Conservation (phyloP, 2,888 invertebrate genomes). For the Pammene aurita region DNA sequence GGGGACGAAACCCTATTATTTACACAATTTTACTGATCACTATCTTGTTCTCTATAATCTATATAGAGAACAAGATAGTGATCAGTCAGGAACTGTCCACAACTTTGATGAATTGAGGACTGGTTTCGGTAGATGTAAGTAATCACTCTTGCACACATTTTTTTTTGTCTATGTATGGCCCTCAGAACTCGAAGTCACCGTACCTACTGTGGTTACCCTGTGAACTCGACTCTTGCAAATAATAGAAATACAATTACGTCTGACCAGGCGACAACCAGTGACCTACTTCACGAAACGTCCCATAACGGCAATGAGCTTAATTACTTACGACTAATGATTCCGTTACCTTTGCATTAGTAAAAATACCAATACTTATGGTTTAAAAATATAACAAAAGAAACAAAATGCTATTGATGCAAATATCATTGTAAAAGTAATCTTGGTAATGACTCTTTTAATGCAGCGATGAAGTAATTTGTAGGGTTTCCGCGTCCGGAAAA, state of each 20-base stretch:
- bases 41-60: too few relatives aligned
- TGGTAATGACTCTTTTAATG: conserved; percentile 18
- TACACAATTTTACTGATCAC: too few relatives aligned
- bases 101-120: too few relatives aligned
- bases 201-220: not conserved
- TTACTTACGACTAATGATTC: conserved; percentile 53
- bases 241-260: not conserved
- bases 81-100: too few relatives aligned
- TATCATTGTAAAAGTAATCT: conserved; percentile 1
- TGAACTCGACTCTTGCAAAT: not conserved
- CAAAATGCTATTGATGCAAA: conserved; percentile 21
- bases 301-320: conserved; percentile 63
- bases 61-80: too few relatives aligned
- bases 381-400: not conserved
- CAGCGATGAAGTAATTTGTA: not conserved
- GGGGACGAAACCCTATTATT: too few relatives aligned
- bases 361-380: not conserved
- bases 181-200: not conserved
- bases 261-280: conserved; percentile 45
- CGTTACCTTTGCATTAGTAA: conserved; percentile 35
- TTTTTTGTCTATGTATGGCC: too few relatives aligned
- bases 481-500: too few relatives aligned
- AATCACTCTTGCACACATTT: too few relatives aligned
- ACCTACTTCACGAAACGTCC: conserved; percentile 59
- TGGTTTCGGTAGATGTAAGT: too few relatives aligned